phyloP scores from a whole-genome alignment of 2,888 invertebrate genomes.

The Gryllus longicercus region DNA sequence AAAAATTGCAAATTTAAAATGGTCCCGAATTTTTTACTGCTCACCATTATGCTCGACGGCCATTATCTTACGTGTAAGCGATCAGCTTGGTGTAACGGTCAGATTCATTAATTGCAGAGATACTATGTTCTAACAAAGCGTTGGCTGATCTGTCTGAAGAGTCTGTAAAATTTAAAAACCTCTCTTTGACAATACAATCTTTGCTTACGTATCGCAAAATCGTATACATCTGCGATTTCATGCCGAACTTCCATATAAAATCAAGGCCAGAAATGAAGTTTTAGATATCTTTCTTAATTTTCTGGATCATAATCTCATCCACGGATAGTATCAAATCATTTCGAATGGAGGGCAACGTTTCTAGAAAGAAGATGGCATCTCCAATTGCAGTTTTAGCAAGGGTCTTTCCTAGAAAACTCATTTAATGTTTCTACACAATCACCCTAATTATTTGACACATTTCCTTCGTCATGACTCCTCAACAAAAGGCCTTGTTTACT shows the following conservation, averaged over 20 bases:
- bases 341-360: not conserved
- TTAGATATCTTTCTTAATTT: not conserved
- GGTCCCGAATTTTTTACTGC: constrained; percentile 30
- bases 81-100: constrained; percentile 30
- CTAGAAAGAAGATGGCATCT: not conserved
- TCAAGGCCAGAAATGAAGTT: not conserved
- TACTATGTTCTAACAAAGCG: constrained; percentile 20
- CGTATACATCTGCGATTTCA: not conserved
- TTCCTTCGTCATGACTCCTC: not conserved
- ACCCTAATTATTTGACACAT: no score
- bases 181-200: constrained; percentile 23
- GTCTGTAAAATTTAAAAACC: constrained; percentile 28
- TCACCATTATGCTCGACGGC: constrained; percentile 27
- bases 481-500: not conserved
- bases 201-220: constrained; percentile 19
- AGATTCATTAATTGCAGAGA: constrained; percentile 19
- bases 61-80: constrained; percentile 31
- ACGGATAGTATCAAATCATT: not conserved
- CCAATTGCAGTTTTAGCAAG: not conserved
- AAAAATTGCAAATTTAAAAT: constrained; percentile 29
- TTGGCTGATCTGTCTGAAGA: constrained; percentile 20
- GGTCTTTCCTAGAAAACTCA: not conserved
- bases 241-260: not conserved
- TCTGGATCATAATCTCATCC: not conserved
- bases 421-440: no score